phyloP scores from a whole-genome alignment of 2,113 vertebrate genomes.

The Anhinga anhinga region DNA sequence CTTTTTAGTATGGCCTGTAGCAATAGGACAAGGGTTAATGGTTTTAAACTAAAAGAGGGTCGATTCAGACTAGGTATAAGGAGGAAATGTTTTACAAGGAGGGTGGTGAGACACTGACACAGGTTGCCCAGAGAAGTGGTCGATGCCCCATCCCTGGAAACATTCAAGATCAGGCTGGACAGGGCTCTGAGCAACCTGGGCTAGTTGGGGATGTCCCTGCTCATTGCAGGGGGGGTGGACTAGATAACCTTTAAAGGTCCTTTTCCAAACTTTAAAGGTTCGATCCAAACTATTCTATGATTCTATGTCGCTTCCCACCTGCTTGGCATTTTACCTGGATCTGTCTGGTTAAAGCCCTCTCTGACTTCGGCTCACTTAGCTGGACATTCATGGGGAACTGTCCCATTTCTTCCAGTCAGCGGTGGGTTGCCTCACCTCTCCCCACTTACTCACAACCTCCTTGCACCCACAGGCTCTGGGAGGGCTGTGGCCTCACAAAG shows the following conservation, averaged over 20 bases:
- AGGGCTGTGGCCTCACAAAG: not conserved
- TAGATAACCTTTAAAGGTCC: not conserved
- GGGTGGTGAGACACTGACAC: accelerated
- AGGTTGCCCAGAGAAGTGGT: not conserved
- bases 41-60: not conserved
- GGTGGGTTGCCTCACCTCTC: not conserved
- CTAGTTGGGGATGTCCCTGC: not conserved
- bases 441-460: not conserved
- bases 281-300: not conserved
- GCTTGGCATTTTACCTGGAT: accelerated
- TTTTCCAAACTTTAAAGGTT: too few species aligned
- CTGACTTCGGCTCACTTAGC: accelerated
- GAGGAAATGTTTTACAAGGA: accelerated
- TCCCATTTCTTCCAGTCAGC: accelerated
- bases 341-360: not conserved
- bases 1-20: not conserved
- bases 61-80: accelerated
- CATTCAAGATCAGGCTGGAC: accelerated
- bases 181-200: not conserved
- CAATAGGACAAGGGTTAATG: too few species aligned
- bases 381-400: not conserved
- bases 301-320: too few species aligned
- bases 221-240: not conserved
- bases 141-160: not conserved
- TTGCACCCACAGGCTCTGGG: accelerated